A percentile compares a stretch with the other conserved stretches of the same genome.
Conservation (phyloP, 2,888 invertebrate genomes). For the Pammene fasciana region DNA sequence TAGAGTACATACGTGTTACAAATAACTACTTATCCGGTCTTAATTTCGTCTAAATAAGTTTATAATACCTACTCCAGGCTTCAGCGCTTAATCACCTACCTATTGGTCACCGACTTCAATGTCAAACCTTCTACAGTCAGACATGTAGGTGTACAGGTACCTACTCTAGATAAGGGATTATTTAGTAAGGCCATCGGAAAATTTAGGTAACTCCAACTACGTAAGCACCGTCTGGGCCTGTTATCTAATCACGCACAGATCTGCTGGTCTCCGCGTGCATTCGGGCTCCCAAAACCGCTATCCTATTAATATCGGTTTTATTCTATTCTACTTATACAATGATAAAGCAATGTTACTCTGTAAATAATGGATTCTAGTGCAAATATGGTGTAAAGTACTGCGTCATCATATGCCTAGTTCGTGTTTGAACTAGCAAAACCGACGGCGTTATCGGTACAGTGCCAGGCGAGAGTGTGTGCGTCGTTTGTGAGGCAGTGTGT, state of each 20-base stretch:
- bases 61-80: neutral
- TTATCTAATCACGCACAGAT: constrained; percentile 38
- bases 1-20: too few relatives aligned
- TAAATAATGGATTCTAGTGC: constrained; percentile 29
- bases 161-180: constrained; percentile 32
- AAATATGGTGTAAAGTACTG: constrained; percentile 41
- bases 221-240: constrained; percentile 26
- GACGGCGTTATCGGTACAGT: constrained; percentile 65
- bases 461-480: neutral
- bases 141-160: neutral
- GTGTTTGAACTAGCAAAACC: constrained; percentile 41
- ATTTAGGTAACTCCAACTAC: constrained; percentile 25
- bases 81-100: neutral
- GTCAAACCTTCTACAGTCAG: constrained; percentile 4
- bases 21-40: too few relatives aligned
- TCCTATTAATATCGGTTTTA: constrained; percentile 18
- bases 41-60: too few relatives aligned
- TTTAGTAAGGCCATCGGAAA: constrained; percentile 36
- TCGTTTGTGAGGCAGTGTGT: constrained; percentile 42
- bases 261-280: constrained; percentile 24
- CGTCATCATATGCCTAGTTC: constrained; percentile 36
- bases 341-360: constrained; percentile 37
- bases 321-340: constrained; percentile 29
- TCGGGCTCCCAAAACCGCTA: constrained; percentile 21
- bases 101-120: constrained; percentile 1